Evolutionary conservation across 2,888 invertebrate genomes (phyloP).

Genomic region (Xestia rhomboidea): DNA sequence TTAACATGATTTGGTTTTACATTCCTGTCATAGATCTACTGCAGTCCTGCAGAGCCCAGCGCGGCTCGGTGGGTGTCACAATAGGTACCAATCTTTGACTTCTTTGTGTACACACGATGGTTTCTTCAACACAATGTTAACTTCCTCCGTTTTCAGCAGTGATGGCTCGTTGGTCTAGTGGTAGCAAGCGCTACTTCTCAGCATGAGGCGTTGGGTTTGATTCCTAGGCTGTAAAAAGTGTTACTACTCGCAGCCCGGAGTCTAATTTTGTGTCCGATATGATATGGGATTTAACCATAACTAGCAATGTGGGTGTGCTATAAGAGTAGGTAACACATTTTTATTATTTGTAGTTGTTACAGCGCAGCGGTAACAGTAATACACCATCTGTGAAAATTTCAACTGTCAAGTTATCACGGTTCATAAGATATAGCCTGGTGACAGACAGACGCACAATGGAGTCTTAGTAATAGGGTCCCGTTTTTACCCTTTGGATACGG

Average conservation of each 20-base stretch:
- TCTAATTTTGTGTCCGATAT: neutral
- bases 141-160: neutral
- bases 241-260: neutral
- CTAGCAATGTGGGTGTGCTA: neutral
- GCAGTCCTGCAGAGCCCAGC: neutral
- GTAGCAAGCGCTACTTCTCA: neutral
- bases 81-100: neutral
- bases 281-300: neutral
- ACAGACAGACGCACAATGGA: no score
- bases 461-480: no score
- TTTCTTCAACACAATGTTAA: neutral
- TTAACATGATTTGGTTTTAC: no score
- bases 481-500: no score
- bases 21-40: neutral
- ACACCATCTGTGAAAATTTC: no score
- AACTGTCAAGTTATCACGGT: no score
- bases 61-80: neutral
- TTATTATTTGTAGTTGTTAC: no score
- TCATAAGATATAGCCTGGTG: no score
- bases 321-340: no score
- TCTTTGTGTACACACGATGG: neutral
- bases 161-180: neutral
- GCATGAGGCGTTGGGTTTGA: neutral
- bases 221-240: neutral
- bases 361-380: no score